A percentile compares a stretch with the other conserved stretches of the same genome.
Evolutionary conservation across 1,140 invertebrate species (phyloP).

Genomic region (Ceratosolen solmsi): DNA sequence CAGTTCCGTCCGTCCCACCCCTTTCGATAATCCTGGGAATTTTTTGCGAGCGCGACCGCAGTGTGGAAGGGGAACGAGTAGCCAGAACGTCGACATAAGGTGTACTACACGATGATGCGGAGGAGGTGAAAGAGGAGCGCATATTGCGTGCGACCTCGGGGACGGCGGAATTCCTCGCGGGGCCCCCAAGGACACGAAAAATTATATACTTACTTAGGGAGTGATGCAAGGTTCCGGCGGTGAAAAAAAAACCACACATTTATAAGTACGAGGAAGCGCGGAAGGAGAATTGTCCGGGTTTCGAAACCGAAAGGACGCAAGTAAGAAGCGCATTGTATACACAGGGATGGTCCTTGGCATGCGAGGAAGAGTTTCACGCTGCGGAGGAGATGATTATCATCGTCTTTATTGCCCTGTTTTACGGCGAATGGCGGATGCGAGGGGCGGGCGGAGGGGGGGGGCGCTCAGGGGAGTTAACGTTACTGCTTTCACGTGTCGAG

Average conservation of each 20-base stretch:
- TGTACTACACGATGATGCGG: conserved; percentile 30
- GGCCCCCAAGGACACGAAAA: conserved; percentile 46
- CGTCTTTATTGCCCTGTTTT: not conserved
- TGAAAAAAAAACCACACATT: conserved; percentile 7
- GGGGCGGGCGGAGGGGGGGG: too few species aligned
- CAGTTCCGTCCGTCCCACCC: conserved; percentile 23
- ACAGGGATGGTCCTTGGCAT: not conserved
- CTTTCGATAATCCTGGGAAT: conserved; percentile 56
- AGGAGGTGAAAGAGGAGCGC: conserved; percentile 9
- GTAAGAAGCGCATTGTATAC: not conserved
- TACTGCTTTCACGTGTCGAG: not conserved
- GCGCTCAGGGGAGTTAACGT: not conserved
- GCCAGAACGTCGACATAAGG: conserved; percentile 33
- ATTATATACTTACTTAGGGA: conserved; percentile 36
- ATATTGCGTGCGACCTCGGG: conserved; percentile 45
- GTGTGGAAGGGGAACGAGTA: not conserved
- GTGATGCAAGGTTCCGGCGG: conserved; percentile 25
- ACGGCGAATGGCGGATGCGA: not conserved
- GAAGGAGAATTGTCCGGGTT: not conserved
- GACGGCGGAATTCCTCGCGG: conserved; percentile 41
- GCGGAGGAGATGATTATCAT: conserved; percentile 6
- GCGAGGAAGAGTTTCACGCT: not conserved
- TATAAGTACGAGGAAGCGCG: conserved; percentile 17
- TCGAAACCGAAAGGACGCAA: not conserved
- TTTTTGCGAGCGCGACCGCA: conserved; percentile 24